Evolutionary conservation across 2,888 invertebrate species (phyloP), one percentile per base, ranked within the genome.

Genomic region (Synergus itoensis): DNA sequence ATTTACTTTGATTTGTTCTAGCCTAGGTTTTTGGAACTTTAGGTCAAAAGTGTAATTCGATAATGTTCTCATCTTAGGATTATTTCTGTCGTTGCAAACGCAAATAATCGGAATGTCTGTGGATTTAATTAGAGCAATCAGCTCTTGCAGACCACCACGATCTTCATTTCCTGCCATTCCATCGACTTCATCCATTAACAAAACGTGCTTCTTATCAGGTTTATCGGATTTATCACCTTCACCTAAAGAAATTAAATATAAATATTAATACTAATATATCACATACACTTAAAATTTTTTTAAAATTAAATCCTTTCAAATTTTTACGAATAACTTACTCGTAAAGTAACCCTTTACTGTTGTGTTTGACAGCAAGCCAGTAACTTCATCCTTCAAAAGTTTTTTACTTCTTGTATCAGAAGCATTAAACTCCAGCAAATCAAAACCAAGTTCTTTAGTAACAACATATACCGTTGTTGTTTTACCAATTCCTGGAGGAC

Each of bases 131-230:
- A 99, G 93, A 12, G 93, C 93, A 80, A 99, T 98, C 65, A 99
- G 93, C 92, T 99, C 99, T 92, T 98, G 97, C 76, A 99, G 95
- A 63, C 99, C 99, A 36, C 99, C 99, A 86, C 99, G 95, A 92
- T 99, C 99, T 92, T 99, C 98, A 91, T 99, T 99, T 4, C 99
- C 99, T 0, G 99, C 98, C 99, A 99, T 99, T 11, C 99, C 99
- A 90, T 99, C 99, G 0, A 99, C 99, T 94, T 99, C 99, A 90
- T 99, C 99, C 99, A 99, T 99, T n/a, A 99, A 94, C 9, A 99
- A 93, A 16, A 98, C 98, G 89, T 98, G 98, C 88, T 97, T 97
- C 85, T 64, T 81, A 7, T 88, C 83, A 41, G 88, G 82, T 77
- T 89, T 90, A 18, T 77, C 77, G 16, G 84, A 78, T 5, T 77